Base-by-base conservation (phyloP, 2,797 vertebrate species). In the Esox lucius region DNA sequence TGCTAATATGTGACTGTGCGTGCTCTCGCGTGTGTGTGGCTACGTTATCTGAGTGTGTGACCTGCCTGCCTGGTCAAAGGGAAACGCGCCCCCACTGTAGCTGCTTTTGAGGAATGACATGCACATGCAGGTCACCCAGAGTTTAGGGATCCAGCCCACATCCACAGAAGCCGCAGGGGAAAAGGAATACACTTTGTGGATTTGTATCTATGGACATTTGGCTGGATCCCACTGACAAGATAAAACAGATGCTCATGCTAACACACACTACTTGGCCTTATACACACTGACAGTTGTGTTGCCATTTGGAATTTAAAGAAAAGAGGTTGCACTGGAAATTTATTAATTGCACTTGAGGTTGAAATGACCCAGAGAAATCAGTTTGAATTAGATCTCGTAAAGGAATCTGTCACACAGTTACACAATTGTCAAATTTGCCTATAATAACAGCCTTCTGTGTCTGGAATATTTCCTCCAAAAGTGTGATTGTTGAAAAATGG, bases 171-270 rank as follows among this genome's bases (percentile, higher is more conserved):
- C 39, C 70, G 39, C 62, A 65, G 62, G 62, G 28, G 16, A 31
- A 65, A 16, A 2, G 26, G 26, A 65, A 17, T 31, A 17, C 62
- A 65, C 13, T 65, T 5, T 16, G 62, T 65, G 62, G 62, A 65
- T 42, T 65, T 64, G 61, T 64, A 0, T 56, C 53, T n/a, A n/a
- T 9, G 6, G n/a, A 56, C 19, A 15, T 64, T 65, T 65, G 24
- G 5, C 59, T 24, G n/a, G n/a, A 26, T 62, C 59, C 59, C 59
- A 62, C 59, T 62, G 59, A 62, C 9, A 12, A 62, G 59, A 62
- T 62, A 24, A 72, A 82, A 71, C 65, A 75, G 80, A 78, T 65
- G 70, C 76, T 87, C 82, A 87, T 84, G 79, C 83, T 77, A 84
- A 78, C 77, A 19, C 78, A 78, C 74, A 78, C 31, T 85, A 74